phyloP scores from a whole-genome alignment of 92 coral and sea anemone species.

The Epizoanthus rinbou region DNA sequence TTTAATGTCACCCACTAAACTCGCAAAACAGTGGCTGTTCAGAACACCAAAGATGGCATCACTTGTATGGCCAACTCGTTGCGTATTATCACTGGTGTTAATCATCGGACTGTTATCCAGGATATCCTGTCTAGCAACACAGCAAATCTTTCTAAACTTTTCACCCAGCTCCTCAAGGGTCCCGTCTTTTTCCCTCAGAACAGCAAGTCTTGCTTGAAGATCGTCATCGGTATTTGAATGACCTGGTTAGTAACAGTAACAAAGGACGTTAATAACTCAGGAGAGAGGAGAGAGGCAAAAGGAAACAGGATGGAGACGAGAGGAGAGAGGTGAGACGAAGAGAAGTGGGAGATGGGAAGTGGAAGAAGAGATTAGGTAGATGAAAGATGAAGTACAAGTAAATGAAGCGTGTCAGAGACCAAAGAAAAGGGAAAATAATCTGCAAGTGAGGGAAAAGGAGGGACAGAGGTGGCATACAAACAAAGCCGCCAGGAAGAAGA shows the following conservation, averaged over 20 bases:
- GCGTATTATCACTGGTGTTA: constrained; percentile 26
- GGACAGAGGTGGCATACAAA: too few species aligned
- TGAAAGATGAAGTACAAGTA: too few species aligned
- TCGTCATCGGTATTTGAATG: constrained; percentile 31
- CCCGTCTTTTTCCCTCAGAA: constrained; percentile 32
- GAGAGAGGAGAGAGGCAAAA: not conserved
- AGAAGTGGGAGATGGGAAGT: not conserved
- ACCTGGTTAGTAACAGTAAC: constrained; percentile 14
- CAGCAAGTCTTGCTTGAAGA: constrained; percentile 42
- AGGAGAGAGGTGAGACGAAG: not conserved
- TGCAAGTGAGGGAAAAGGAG: too few species aligned
- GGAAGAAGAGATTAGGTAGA: too few species aligned
- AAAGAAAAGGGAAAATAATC: too few species aligned
- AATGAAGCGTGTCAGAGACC: too few species aligned
- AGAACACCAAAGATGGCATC: not conserved
- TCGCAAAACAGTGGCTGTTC: not conserved
- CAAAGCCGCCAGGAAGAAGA: too few species aligned
- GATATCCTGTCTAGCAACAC: constrained; percentile 49
- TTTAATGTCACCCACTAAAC: not conserved
- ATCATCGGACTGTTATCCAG: constrained; percentile 37
- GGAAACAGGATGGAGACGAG: not conserved
- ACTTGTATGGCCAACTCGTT: constrained; percentile 7
- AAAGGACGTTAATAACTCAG: not conserved
- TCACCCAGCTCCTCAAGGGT: constrained; percentile 64
- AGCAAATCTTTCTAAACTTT: constrained; percentile 58